Evolutionary conservation across 2,113 vertebrate genomes (phyloP).

Genomic region (Laticauda colubrina): DNA sequence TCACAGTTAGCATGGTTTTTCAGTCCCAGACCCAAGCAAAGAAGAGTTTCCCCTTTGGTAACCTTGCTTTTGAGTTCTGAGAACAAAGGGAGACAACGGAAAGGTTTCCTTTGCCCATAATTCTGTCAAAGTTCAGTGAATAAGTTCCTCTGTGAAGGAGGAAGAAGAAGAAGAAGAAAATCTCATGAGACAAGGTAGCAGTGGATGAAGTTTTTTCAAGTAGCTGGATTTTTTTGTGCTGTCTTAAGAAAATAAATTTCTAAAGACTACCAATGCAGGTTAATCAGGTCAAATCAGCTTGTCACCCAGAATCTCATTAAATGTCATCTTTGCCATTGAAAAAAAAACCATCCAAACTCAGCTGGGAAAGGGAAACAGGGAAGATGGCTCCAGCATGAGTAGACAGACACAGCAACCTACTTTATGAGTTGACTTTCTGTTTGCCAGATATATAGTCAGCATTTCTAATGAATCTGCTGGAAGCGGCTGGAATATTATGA

Average conservation of each 20-base stretch:
- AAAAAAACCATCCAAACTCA: conserved; percentile 51
- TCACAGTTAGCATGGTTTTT: not conserved
- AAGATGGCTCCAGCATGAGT: conserved; percentile 38
- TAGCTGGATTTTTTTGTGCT: not conserved
- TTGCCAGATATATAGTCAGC: conserved; percentile 77
- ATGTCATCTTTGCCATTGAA: conserved; percentile 58
- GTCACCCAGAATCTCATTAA: conserved; percentile 52
- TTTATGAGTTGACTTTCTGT: conserved; percentile 73
- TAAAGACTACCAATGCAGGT: conserved; percentile 23
- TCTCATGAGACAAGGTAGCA: not conserved
- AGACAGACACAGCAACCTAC: conserved; percentile 59
- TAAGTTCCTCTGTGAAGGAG: not conserved
- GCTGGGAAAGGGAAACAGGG: not conserved
- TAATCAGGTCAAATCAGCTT: conserved; percentile 47
- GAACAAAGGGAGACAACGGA: not conserved
- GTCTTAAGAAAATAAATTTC: not conserved
- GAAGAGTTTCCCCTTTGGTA: conserved; percentile 30
- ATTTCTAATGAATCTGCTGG: conserved; percentile 82
- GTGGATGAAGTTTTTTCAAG: not conserved
- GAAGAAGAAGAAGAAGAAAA: not conserved
- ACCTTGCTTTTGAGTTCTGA: not conserved
- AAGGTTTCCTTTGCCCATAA: fast-evolving
- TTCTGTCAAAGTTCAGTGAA: not conserved
- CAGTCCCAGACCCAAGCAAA: not conserved
- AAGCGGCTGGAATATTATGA: conserved; percentile 80